phyloP scores from a whole-genome alignment of 2,797 vertebrate species.

The Xenentodon cancila region DNA sequence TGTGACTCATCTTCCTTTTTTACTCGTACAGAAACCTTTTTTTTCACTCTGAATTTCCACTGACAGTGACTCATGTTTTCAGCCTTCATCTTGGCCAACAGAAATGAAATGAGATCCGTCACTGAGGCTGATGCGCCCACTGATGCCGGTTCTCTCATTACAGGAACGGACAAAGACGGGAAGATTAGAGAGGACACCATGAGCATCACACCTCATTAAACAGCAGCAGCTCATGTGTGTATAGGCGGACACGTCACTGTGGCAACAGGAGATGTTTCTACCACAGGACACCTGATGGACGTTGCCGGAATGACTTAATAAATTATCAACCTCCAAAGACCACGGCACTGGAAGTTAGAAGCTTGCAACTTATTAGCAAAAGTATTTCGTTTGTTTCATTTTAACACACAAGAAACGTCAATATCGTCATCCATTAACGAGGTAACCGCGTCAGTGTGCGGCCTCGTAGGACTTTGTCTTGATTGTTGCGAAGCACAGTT shows the following conservation, averaged over 20 bases:
- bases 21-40: no score
- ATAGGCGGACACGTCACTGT: neutral
- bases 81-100: conserved; percentile 4
- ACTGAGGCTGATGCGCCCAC: conserved; percentile 14
- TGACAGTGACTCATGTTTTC: conserved; percentile 8
- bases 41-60: no score
- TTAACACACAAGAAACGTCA: conserved; percentile 11
- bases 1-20: neutral
- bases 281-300: neutral
- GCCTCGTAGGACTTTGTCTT: neutral
- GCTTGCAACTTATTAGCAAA: no score
- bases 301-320: no score
- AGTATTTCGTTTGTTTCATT: neutral
- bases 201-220: neutral
- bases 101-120: conserved; percentile 25
- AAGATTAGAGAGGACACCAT: conserved; percentile 4
- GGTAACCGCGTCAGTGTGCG: conserved; percentile 10
- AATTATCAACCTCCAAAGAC: no score
- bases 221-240: conserved; percentile 9
- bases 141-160: conserved; percentile 33
- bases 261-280: neutral
- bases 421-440: neutral
- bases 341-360: no score
- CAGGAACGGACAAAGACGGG: conserved; percentile 4
- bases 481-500: neutral